Conservation (phyloP, 2,888 invertebrate species). For the Harpagoxenus sublaevis region DNA sequence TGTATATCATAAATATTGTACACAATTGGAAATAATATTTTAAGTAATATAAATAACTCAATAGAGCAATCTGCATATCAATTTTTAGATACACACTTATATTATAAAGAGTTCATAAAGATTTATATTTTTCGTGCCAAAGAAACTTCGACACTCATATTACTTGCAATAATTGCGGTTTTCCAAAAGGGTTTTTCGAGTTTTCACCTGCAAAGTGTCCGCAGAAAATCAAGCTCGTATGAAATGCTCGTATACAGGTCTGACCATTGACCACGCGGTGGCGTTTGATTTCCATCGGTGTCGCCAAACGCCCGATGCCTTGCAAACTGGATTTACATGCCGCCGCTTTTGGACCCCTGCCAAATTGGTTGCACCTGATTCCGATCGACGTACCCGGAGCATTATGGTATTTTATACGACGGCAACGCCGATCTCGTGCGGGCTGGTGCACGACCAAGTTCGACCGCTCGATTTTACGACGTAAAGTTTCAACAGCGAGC, state of each 20-base stretch:
- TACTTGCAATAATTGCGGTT: conserved; percentile 43
- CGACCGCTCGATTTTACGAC: conserved; percentile 81
- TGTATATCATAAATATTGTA: neutral
- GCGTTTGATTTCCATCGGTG: conserved; percentile 68
- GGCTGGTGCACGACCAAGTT: conserved; percentile 70
- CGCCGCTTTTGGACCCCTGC: conserved; percentile 78
- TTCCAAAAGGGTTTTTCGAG: conserved; percentile 62
- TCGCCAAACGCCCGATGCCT: conserved; percentile 70
- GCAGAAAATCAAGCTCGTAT: conserved; percentile 59
- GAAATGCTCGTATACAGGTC: conserved; percentile 52
- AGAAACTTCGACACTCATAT: neutral
- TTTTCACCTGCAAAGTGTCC: conserved; percentile 55
- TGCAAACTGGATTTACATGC: conserved; percentile 79
- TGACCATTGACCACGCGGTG: conserved; percentile 68
- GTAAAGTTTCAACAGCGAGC: conserved; percentile 77
- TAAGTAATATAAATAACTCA: neutral
- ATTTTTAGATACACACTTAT: neutral
- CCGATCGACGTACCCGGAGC: conserved; percentile 78
- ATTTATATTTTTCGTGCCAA: neutral
- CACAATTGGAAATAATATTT: neutral
- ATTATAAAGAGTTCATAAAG: neutral
- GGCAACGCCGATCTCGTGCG: conserved; percentile 65
- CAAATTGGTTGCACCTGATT: conserved; percentile 84
- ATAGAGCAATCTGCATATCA: neutral
- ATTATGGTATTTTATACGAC: conserved; percentile 81